Conservation (phyloP, 2,113 vertebrate species). For the Phylloscopus whistleri region DNA sequence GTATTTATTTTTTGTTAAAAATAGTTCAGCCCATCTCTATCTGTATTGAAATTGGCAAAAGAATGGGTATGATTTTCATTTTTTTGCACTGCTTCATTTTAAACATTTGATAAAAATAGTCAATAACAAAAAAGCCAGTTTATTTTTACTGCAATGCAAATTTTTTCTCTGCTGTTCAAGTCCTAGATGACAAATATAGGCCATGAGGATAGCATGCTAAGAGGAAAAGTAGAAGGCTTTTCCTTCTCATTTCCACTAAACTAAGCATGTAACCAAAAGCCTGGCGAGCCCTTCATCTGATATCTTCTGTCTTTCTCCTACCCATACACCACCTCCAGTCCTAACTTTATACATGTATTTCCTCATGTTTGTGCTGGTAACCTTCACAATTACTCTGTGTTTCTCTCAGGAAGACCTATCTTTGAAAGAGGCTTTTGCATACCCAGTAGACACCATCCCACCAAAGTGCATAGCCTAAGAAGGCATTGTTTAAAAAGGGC, state of each 20-base stretch:
- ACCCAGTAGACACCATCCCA: background rate
- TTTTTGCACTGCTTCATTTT: constrained; percentile 70
- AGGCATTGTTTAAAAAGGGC: background rate
- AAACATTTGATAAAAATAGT: constrained; percentile 80
- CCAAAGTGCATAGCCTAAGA: background rate
- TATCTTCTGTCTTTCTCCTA: background rate
- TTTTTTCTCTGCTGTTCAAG: constrained; percentile 46
- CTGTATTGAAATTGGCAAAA: constrained; percentile 76
- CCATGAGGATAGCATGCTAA: background rate
- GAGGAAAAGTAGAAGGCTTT: background rate
- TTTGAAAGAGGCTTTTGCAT: background rate
- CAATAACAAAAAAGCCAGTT: constrained; percentile 69
- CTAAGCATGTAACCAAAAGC: background rate
- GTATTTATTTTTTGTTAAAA: constrained; percentile 80
- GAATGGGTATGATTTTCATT: constrained; percentile 78
- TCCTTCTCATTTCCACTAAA: constrained; percentile 37
- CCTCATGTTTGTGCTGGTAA: background rate
- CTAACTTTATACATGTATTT: background rate
- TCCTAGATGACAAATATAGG: constrained; percentile 44
- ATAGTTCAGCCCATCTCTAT: constrained; percentile 76
- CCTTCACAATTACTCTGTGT: background rate
- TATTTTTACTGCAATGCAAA: constrained; percentile 72
- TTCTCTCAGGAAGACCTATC: background rate
- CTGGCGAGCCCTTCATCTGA: background rate
- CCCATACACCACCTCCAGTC: background rate